phyloP scores from a whole-genome alignment of 1,140 invertebrate species.

The Macrostomum lignano region DNA sequence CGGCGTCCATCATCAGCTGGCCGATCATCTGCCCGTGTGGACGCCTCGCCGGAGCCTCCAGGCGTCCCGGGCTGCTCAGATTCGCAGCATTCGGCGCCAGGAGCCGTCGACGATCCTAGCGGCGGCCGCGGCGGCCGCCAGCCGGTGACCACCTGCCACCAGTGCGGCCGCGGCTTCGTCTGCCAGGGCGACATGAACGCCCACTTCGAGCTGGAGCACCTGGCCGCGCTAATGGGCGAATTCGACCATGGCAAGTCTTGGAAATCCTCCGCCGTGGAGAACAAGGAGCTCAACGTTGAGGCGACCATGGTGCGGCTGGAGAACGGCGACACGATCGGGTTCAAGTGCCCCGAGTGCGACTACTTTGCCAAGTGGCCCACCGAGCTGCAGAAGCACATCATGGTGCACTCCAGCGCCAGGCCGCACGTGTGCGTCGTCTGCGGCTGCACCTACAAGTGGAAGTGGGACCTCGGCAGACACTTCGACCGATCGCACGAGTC shows the following conservation, averaged over 20 bases:
- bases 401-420: conserved; percentile 19
- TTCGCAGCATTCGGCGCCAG: no score
- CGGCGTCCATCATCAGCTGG: no score
- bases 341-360: conserved; percentile 20
- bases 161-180: background rate
- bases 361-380: conserved; percentile 26
- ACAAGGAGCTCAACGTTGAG: no score
- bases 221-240: background rate
- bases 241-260: background rate
- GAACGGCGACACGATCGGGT: conserved; percentile 1
- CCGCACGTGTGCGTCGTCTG: conserved; percentile 25
- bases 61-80: no score
- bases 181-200: background rate
- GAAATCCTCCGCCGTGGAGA: conserved; percentile 2
- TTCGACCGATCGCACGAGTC: conserved; percentile 9
- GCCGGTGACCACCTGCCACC: background rate
- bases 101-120: no score
- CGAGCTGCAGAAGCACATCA: conserved; percentile 24
- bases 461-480: conserved; percentile 26
- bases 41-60: no score
- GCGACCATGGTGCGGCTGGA: no score
- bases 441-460: conserved; percentile 25
- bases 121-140: conserved; percentile 1
- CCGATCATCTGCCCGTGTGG: no score
- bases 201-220: background rate